Evolutionary conservation across 2,113 vertebrate genomes (phyloP), one percentile per base, ranked within the genome.

Genomic region (Hystrix brachyura): DNA sequence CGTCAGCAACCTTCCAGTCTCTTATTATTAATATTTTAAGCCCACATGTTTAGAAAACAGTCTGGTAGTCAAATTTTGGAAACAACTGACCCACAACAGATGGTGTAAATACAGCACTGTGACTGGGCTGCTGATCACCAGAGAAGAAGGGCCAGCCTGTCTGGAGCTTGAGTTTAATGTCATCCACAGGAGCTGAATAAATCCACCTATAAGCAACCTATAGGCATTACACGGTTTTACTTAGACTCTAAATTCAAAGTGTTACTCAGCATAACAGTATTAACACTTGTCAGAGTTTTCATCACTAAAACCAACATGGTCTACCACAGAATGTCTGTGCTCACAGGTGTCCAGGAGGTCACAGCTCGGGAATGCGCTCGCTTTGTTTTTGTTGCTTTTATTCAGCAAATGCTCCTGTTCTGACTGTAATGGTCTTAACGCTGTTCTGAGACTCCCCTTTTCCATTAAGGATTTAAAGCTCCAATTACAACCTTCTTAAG

Each of bases 381-480:
- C 6, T 46, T 51, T 25, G 5, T 17, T 15, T 3, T 14, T 57
- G 2, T 5, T 53, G 23, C 78, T 83, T 82, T 9, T 51, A 38
- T 85, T 93, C 46, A 25, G 65, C 9, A 85, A 64, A 76, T 32
- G 48, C 48, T 80, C 43, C 64, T 43, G 21, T 38, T 69, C 12
- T 57, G n/a, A 62, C 10, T 89, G 87, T 32, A 46, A 14, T 55
- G 21, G 29, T 74, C 69, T 64, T 48, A 67, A 88, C 43, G 72
- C 79, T 29, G 53, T 82, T 92, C 76, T 69, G 19, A 84, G 90
- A 92, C 53, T 59, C 51, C 48, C 48, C 34, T 27, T 94, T 96
- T 57, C 57, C 32, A 69, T 60, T 57, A 27, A 81, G 60, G 21
- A 87, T 32, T 81, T 69, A 64, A 87, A 64, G 12, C 17, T 53